phyloP scores from a whole-genome alignment of 1,140 invertebrate genomes.

The Monomorium pharaonis region DNA sequence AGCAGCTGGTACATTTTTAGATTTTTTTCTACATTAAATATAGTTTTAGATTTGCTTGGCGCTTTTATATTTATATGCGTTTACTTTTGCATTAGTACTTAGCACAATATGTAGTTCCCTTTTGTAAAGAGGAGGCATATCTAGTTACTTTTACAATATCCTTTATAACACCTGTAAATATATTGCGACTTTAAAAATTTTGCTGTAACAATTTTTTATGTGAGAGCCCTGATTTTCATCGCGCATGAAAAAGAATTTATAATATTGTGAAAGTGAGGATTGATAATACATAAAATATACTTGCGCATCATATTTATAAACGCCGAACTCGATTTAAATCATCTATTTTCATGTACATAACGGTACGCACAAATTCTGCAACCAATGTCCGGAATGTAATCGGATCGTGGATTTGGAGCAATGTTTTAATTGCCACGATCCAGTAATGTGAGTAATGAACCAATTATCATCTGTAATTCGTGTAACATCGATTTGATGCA shows the following conservation, averaged over 20 bases:
- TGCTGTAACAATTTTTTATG: neutral
- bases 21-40: slow-evolving; percentile 14
- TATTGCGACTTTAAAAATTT: slow-evolving; percentile 10
- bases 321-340: neutral
- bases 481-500: slow-evolving; percentile 16
- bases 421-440: slow-evolving; percentile 6
- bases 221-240: slow-evolving; percentile 6
- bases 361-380: neutral
- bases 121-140: neutral
- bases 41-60: slow-evolving; percentile 21
- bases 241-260: neutral
- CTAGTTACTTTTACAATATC: neutral
- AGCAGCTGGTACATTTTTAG: slow-evolving; percentile 4
- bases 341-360: neutral
- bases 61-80: slow-evolving; percentile 17
- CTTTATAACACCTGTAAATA: slow-evolving; percentile 13
- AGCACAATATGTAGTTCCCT: neutral
- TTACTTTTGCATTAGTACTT: slow-evolving; percentile 33
- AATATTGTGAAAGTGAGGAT: neutral
- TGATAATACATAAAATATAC: neutral
- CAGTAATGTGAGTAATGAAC: neutral
- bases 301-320: neutral
- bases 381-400: neutral
- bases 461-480: slow-evolving; percentile 26
- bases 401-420: neutral